Base-by-base conservation (phyloP, 2,113 vertebrate species). In the Dicerorhinus sumatrensis region DNA sequence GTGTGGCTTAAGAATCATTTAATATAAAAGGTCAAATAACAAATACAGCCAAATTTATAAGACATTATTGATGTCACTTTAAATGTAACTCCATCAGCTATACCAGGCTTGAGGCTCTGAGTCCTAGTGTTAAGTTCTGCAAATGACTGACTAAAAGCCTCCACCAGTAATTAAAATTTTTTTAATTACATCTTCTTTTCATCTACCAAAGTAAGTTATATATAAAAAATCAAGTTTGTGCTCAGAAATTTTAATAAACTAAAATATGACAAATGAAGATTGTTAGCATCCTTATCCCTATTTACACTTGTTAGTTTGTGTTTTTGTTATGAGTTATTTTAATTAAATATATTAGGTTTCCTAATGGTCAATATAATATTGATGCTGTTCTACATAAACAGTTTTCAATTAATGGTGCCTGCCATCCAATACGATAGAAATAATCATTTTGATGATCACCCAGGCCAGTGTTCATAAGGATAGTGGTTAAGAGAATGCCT, bases 301-400 rank as follows among this genome's bases (percentile, higher is more conserved):
- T 62, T 79, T 73, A 75, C 79, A 54, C 9, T 73, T 69, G 6
- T 67, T 80, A 79, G 62, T 60, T 39, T 94, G 20, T 62, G n/a
- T 56, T 92, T 92, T 95, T 81, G 27, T 76, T 81, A 67, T 31
- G 14, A 81, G 83, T 88, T 75, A 60, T 81, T 90, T 93, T 91
- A 89, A 77, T 62, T 72, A 69, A 95, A 33, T 21, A 48, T 88
- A 25, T 79, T 70, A 83, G 25, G 17, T 80, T 97, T 96, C 11
- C 8, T 67, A 62, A 18, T 9, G 14, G 9, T 91, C n/a, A 6
- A 54, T 63, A 13, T 92, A 95, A 83, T 92, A 65, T 56, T 65
- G 48, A 65, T 85, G 16, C 25, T 89, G 23, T 93, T 97, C 60
- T 77, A 6, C 67, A 77, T 60, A 33, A 92, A 23, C 31, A 72